Base-by-base conservation (phyloP, 2,888 invertebrate genomes). In the Panorpa germanica region DNA sequence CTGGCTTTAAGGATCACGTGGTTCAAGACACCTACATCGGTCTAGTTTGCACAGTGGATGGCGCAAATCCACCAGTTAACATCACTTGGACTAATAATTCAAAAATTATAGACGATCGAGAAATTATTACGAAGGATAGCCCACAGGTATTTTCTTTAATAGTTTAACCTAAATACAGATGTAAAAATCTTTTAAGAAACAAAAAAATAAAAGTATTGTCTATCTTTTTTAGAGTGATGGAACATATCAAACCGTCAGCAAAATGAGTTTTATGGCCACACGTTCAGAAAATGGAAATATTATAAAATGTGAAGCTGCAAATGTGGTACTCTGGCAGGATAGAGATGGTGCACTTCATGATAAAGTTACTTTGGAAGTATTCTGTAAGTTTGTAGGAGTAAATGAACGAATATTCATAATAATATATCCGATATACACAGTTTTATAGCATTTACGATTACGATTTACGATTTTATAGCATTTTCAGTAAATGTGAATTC, bases 11-110 rank as follows among this genome's bases (percentile, higher is more conserved):
- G 23, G 69, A 72, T 41, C 77, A 83, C 50, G 78, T 78, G 16
- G 72, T 76, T 6, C 76, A 81, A 44, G 85, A 82, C 15, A 74
- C 74, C 5, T 66, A 73, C 43, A 75, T 88, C 31, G 66, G 74
- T 31, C 63, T 90, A 36, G 65, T 71, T 48, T 90, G 90, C 49
- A n/a, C 55, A 57, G 81, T 82, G 4, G 65, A 65, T 20, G 85
- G 82, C 0, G 85, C 88, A 1, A 59, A 78, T 26, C 90, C 90
- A 1, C 69, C 81, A 0, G 86, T 86, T 7, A 70, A 67, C 41
- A 65, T 90, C 35, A 70, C 75, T 34, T 90, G 88, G 88, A 78
- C 65, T 55, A 88, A 88, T 50, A 72, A 75, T 11, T 71, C 78
- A 0, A 52, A 60, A 28, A 47, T 41, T 15, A 32, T 32, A 13